Conservation (phyloP, 1,140 invertebrate genomes). For the Drosophila guanche region DNA sequence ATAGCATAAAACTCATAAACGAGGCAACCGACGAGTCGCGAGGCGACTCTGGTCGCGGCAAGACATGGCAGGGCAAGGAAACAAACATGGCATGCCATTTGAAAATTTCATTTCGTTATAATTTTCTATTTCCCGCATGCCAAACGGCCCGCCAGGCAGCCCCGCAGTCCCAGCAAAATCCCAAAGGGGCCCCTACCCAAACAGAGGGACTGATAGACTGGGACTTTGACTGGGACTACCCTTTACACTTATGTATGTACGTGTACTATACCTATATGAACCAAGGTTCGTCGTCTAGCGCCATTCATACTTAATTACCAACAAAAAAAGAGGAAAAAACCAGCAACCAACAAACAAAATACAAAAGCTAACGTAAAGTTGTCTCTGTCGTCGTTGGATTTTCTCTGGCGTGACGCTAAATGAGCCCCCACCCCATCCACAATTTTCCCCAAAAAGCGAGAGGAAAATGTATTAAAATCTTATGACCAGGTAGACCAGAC, state of each 20-base stretch:
- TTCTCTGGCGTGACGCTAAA: conserved; percentile 75
- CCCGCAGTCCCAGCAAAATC: conserved; percentile 2
- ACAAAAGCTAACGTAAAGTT: conserved; percentile 47
- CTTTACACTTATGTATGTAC: conserved; percentile 49
- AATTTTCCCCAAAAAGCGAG: conserved; percentile 6
- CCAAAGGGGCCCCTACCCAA: conserved; percentile 53
- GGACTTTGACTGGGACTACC: conserved; percentile 31
- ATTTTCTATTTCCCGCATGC: conserved; percentile 80
- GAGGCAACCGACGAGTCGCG: conserved; percentile 51
- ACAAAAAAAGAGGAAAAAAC: conserved; percentile 52
- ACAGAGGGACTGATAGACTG: conserved; percentile 12
- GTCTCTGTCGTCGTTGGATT: conserved; percentile 44
- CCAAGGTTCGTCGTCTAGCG: conserved; percentile 66
- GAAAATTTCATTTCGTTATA: conserved; percentile 80
- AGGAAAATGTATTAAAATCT: conserved; percentile 47
- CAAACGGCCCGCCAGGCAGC: conserved; percentile 69
- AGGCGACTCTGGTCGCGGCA: conserved; percentile 2
- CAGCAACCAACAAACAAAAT: conserved; percentile 5
- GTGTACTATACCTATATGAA: conserved; percentile 33
- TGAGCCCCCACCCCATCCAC: conserved; percentile 38
- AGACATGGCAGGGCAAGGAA: conserved; percentile 48
- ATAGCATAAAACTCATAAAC: conserved; percentile 81
- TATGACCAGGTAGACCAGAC: conserved; percentile 73
- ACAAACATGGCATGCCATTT: conserved; percentile 77
- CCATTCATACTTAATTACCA: conserved; percentile 81